These are phyloP conservation scores for Lottia scabra DNA, from an alignment of 2,888 invertebrate species.

Conservation along the genomic window DNA sequence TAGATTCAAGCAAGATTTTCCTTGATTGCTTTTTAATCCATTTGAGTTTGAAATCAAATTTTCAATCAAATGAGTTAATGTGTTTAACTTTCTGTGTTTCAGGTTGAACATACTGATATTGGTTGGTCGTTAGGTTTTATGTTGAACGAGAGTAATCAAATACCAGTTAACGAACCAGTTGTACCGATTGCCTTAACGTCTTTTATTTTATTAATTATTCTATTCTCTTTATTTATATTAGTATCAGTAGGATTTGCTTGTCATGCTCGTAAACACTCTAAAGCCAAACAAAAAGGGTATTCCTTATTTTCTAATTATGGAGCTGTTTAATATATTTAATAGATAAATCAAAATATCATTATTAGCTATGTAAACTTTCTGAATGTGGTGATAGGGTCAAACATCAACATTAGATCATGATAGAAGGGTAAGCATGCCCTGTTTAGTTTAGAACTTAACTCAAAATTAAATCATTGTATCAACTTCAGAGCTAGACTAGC, in stretches of 20 bases:
- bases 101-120: slow-evolving; percentile 66
- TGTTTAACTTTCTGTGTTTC: slow-evolving; percentile 26
- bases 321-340: slow-evolving; percentile 29
- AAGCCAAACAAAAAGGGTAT: slow-evolving; percentile 29
- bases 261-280: slow-evolving; percentile 39
- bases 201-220: slow-evolving; percentile 48
- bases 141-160: slow-evolving; percentile 69
- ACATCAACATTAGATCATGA: no score
- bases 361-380: no score
- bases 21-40: no score
- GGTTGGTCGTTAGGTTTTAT: slow-evolving; percentile 72
- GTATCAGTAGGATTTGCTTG: slow-evolving; percentile 52
- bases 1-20: no score
- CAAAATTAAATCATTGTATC: no score
- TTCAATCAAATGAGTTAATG: no score
- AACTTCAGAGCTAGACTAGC: no score
- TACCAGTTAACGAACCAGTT: slow-evolving; percentile 54
- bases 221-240: slow-evolving; percentile 56
- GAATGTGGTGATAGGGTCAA: no score
- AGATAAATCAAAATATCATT: no score
- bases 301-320: slow-evolving; percentile 40
- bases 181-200: slow-evolving; percentile 34
- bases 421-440: no score
- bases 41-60: no score
- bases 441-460: no score